Conservation (phyloP, 2,113 vertebrate species). For the Pionites leucogaster region DNA sequence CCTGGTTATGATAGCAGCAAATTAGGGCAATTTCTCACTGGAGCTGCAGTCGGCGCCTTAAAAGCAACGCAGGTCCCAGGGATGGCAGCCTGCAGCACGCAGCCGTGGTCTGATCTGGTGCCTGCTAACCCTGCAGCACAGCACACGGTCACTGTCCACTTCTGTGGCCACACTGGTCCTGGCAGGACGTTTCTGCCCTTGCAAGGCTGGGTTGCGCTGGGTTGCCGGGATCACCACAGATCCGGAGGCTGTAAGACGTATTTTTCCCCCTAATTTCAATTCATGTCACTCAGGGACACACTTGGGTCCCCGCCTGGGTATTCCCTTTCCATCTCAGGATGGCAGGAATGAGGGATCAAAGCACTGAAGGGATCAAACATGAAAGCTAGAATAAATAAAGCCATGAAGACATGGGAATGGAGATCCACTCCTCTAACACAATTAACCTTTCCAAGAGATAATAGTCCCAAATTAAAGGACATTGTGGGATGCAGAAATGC, state of each 20-base stretch:
- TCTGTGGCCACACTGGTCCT: fast-evolving
- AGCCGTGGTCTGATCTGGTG: background rate
- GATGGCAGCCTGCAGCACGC: background rate
- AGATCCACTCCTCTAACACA: background rate
- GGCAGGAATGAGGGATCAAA: slow-evolving; percentile 31
- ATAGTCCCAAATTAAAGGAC: slow-evolving; percentile 24
- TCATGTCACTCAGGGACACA: background rate
- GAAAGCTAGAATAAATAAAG: background rate
- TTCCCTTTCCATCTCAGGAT: background rate
- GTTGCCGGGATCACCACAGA: background rate
- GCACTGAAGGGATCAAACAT: background rate
- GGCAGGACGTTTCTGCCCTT: background rate
- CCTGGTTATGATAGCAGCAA: slow-evolving; percentile 25
- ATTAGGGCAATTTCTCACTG: slow-evolving; percentile 33
- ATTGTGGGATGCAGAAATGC: background rate
- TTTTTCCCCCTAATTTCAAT: background rate
- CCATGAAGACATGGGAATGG: background rate
- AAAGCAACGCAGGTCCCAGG: background rate
- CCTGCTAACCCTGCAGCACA: background rate
- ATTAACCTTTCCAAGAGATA: slow-evolving; percentile 24
- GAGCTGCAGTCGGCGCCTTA: background rate
- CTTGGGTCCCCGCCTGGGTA: background rate
- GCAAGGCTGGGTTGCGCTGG: background rate
- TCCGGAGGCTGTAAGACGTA: background rate
- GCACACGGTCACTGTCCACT: fast-evolving